Conservation (phyloP, 2,113 vertebrate genomes). For the Grus americana region DNA sequence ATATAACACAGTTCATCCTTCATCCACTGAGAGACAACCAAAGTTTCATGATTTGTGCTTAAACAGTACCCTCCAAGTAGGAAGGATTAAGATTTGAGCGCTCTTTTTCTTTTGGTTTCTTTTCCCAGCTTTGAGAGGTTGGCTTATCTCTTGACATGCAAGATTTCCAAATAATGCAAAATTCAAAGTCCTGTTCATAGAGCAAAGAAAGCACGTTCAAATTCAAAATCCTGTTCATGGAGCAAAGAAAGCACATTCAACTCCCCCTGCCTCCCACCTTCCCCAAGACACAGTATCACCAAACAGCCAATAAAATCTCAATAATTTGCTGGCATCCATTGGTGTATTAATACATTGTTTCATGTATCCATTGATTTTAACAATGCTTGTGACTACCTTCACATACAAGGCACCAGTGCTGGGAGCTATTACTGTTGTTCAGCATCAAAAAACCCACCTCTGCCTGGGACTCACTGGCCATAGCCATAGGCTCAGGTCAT, state of each 20-base stretch:
- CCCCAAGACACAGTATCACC: neutral
- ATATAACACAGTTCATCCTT: neutral
- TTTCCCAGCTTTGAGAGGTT: neutral
- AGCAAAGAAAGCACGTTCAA: neutral
- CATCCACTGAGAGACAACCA: neutral
- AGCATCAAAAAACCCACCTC: neutral
- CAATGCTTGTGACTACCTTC: neutral
- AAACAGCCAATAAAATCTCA: neutral
- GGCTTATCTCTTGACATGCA: neutral
- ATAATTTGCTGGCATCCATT: neutral
- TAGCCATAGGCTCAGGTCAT: neutral
- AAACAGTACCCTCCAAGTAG: neutral
- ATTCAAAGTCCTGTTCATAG: neutral
- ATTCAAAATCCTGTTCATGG: neutral
- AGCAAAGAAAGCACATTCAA: neutral
- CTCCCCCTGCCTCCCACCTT: fast-evolving
- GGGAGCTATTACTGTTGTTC: neutral
- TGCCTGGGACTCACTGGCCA: neutral
- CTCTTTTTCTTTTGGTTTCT: neutral
- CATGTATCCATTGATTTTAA: neutral
- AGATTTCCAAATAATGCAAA: neutral
- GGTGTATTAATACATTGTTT: neutral
- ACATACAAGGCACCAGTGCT: neutral
- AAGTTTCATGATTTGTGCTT: neutral
- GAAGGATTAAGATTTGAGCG: neutral